Evolutionary conservation across 1,140 invertebrate genomes (phyloP), one percentile per base, ranked within the genome.

Genomic region (Charaxes varanes): DNA sequence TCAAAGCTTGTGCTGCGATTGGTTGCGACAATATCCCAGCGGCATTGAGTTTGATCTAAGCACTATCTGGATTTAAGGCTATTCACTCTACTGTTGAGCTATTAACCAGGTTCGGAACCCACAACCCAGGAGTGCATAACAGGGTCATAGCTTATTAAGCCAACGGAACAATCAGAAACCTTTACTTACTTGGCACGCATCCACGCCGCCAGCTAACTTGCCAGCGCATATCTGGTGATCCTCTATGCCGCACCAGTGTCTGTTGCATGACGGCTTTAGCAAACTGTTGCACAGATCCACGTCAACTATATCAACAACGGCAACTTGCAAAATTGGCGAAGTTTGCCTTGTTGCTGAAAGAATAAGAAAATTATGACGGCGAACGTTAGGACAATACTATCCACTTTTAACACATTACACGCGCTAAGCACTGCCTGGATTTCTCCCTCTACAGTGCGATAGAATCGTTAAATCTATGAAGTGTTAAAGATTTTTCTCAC

Each of bases 21-120:
- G 57, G 10, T 50, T 59, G n/a, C 49, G 58, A 4, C 66, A 64
- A n/a, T n/a, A n/a, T n/a, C n/a, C n/a, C n/a, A n/a, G n/a, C n/a
- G n/a, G n/a, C n/a, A n/a, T n/a, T n/a, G 32, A 73, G 42, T 24
- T 67, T 42, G 1, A 69, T n/a, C n/a, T n/a, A n/a, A n/a, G n/a
- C 56, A 13, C 70, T 62, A 41, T 69, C 53, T 2, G 70, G 70
- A 51, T 4, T 11, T 54, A 0, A 61, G 48, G 11, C 69, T n/a
- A n/a, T n/a, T n/a, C n/a, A n/a, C n/a, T n/a, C n/a, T n/a, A n/a
- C n/a, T n/a, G n/a, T n/a, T n/a, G n/a, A n/a, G n/a, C n/a, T n/a
- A n/a, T n/a, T n/a, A n/a, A n/a, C n/a, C n/a, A n/a, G 71, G 18
- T 73, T 66, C 3, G 65, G 67, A 3, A 67, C 67, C 1, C 67